phyloP scores from a whole-genome alignment of 2,888 invertebrate species.

The Chymomyza procnemis region DNA sequence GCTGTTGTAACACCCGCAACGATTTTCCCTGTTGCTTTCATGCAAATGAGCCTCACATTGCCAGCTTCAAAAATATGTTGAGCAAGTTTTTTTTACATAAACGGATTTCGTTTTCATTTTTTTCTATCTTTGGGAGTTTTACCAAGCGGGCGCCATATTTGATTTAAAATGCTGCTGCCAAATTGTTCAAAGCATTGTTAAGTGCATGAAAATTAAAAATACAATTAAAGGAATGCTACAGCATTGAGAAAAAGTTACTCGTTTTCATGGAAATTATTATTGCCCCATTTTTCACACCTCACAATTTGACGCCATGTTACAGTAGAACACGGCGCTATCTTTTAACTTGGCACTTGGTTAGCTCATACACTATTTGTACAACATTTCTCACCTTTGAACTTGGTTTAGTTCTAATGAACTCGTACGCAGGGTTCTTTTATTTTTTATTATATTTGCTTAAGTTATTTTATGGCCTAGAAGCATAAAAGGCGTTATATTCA shows the following conservation, averaged over 20 bases:
- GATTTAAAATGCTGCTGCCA: conserved; percentile 67
- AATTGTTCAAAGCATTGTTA: conserved; percentile 57
- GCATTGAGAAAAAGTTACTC: neutral
- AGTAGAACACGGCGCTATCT: conserved; percentile 58
- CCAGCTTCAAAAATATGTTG: conserved; percentile 49
- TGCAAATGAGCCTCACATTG: conserved; percentile 62
- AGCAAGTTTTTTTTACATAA: conserved; percentile 22
- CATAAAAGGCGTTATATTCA: neutral
- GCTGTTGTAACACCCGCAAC: conserved; percentile 33
- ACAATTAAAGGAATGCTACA: conserved; percentile 50
- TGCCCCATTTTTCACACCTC: conserved; percentile 54
- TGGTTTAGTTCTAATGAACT: conserved; percentile 66
- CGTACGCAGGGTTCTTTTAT: conserved; percentile 31
- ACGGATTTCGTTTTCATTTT: neutral
- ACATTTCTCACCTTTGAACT: conserved; percentile 60
- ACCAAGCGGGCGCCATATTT: conserved; percentile 57
- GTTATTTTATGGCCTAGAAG: neutral
- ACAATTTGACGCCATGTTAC: conserved; percentile 49
- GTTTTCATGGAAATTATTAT: conserved; percentile 7
- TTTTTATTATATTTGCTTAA: conserved; percentile 37
- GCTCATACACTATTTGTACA: conserved; percentile 47
- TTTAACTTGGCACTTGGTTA: conserved; percentile 54
- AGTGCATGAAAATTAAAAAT: conserved; percentile 61
- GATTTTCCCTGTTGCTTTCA: conserved; percentile 22
- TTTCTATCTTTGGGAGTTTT: neutral